These are phyloP conservation scores for Coenonympha arcania DNA, from an alignment of 2,888 invertebrate species.

Conservation along the genomic window DNA sequence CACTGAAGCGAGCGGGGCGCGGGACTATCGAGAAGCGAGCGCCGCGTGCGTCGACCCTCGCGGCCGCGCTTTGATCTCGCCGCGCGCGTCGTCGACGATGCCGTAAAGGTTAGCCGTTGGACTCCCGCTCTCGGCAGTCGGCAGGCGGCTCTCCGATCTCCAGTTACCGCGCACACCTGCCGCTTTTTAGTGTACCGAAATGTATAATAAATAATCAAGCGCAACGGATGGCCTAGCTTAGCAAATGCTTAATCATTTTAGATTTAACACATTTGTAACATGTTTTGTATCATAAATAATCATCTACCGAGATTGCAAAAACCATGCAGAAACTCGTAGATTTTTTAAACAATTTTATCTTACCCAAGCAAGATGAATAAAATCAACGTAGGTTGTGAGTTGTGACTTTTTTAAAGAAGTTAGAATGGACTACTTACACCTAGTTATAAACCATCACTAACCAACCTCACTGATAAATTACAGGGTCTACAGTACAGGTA, in stretches of 20 bases:
- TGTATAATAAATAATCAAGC: conserved; percentile 12
- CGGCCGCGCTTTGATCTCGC: conserved; percentile 58
- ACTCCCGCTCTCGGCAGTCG: conserved; percentile 37
- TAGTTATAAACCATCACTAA: no score
- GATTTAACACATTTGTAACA: conserved; percentile 4
- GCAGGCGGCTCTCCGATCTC: conserved; percentile 36
- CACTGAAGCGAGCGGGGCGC: conserved; percentile 34
- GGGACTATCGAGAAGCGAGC: conserved; percentile 43
- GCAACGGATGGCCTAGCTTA: conserved; percentile 8
- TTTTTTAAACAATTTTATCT: no score
- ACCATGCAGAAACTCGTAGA: no score
- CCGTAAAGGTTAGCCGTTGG: conserved; percentile 41
- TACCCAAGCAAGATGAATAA: no score
- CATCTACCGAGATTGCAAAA: neutral
- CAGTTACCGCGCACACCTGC: conserved; percentile 45
- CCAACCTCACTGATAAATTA: no score
- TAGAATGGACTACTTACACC: no score
- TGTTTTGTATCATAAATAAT: neutral
- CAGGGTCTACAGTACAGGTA: no score
- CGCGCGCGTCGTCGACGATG: conserved; percentile 40
- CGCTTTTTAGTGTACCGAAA: conserved; percentile 24
- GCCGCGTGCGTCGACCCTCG: conserved; percentile 69
- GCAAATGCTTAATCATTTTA: conserved; percentile 15
- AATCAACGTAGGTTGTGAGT: no score
- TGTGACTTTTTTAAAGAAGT: no score